These are phyloP conservation scores for Vombatus ursinus DNA, from an alignment of 2,113 vertebrate genomes.

Conservation along the genomic window DNA sequence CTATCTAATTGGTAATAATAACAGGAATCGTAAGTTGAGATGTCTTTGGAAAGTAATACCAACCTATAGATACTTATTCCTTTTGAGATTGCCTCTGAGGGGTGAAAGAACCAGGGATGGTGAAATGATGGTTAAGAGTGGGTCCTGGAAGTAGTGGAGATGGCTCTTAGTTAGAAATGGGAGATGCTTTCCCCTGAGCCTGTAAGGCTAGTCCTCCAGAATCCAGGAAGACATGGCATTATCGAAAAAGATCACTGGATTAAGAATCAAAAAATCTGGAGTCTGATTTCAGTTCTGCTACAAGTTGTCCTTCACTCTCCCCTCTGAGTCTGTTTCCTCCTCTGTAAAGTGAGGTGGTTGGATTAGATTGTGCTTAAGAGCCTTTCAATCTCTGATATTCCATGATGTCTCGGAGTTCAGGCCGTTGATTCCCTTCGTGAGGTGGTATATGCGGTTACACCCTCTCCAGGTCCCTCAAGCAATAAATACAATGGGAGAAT, in stretches of 20 bases:
- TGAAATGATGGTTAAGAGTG: not conserved
- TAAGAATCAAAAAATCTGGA: not conserved
- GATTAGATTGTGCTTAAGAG: no score
- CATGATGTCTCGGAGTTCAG: not conserved
- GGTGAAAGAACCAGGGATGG: not conserved
- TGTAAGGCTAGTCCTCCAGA: not conserved
- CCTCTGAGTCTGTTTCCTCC: not conserved
- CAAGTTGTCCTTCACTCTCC: no score
- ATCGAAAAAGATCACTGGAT: not conserved
- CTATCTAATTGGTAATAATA: slow-evolving; percentile 24
- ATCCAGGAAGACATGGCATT: not conserved
- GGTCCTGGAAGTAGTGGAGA: not conserved
- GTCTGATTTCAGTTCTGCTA: not conserved
- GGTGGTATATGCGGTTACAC: not conserved
- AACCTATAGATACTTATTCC: slow-evolving; percentile 37
- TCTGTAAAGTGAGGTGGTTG: not conserved
- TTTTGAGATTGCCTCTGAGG: not conserved
- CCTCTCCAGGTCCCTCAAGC: not conserved
- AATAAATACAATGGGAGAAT: not conserved
- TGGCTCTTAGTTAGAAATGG: not conserved
- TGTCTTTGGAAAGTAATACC: slow-evolving; percentile 46
- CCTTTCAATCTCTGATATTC: no score
- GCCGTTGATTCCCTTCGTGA: not conserved
- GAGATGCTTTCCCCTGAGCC: not conserved
- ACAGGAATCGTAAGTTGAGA: slow-evolving; percentile 53